Evolutionary conservation across 1,140 invertebrate genomes (phyloP), one percentile per base, ranked within the genome.

Genomic region (Ceratosolen fusciceps): DNA sequence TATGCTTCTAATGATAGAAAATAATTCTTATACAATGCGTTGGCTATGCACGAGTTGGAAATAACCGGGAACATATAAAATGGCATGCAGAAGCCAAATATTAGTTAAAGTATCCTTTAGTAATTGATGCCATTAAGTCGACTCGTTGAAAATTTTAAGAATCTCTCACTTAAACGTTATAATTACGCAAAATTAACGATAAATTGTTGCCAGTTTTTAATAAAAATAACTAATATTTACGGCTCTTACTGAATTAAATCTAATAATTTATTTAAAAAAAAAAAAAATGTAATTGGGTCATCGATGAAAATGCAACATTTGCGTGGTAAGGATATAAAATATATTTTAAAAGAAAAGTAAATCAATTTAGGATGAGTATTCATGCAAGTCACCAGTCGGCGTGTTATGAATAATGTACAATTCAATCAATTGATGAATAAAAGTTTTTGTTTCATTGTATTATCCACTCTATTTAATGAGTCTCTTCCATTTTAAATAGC

Each of bases 231-330:
- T 78, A 49, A 70, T 47, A 68, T 78, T 68, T 78, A 72, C 68
- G 68, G 29, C 77, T 52, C 65, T 60, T 78, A 68, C 56, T 78
- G 60, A 78, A 78, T 62, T 72, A 26, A 56, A 47, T 68, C 68
- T 78, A 62, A 52, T 65, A 39, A 49, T 78, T 43, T 39, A 19
- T 62, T 78, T 72, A 72, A 21, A 39, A n/a, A n/a, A n/a, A n/a
- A n/a, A n/a, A n/a, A n/a, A n/a, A 39, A 72, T 72, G 68, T 54
- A 78, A 78, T 72, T 65, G 37, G 77, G 77, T 72, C 68, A 54
- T 29, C 43, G 21, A 52, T 77, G 37, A 26, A 54, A 70, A 3
- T 56, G 65, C 62, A 37, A 71, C 68, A 24, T 37, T n/a, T 49
- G 37, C 62, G n/a, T 9, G 19, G 4, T n/a, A 54, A 71, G 31